These are phyloP conservation scores for Hydrotaea diabolus DNA, from an alignment of 2,888 invertebrate species.

Conservation along the genomic window DNA sequence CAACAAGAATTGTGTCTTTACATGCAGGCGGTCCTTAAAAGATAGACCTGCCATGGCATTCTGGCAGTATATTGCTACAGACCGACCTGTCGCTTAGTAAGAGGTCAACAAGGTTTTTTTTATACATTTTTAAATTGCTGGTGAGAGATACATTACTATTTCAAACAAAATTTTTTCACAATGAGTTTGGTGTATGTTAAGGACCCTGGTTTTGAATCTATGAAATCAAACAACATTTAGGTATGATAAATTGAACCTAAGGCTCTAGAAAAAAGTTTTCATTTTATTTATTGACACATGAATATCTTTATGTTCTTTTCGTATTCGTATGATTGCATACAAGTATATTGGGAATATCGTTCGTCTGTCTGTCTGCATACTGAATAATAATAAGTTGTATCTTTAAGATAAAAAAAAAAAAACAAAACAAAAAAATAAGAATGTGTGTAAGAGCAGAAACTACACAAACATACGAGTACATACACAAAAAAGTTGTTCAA, in stretches of 20 bases:
- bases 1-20: no score
- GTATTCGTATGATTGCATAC: constrained; percentile 41
- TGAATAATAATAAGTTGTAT: constrained; percentile 60
- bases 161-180: no score
- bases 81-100: no score
- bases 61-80: no score
- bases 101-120: no score
- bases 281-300: constrained; percentile 65
- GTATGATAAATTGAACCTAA: constrained; percentile 65
- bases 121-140: no score
- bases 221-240: constrained; percentile 44
- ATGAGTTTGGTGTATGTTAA: no score
- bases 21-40: no score
- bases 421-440: constrained; percentile 29
- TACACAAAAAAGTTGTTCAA: constrained; percentile 32
- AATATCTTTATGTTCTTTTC: constrained; percentile 51
- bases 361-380: constrained; percentile 46
- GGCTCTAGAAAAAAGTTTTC: constrained; percentile 62
- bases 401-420: constrained; percentile 58
- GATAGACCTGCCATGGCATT: no score
- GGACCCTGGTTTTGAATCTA: neutral
- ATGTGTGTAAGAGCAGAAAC: constrained; percentile 11
- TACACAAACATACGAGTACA: constrained; percentile 43
- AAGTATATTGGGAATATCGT: constrained; percentile 54
- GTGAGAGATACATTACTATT: no score